A percentile compares a stretch with the other conserved stretches of the same genome.
phyloP scores from a whole-genome alignment of 2,797 vertebrate species.

The Benthosema pterotum region DNA sequence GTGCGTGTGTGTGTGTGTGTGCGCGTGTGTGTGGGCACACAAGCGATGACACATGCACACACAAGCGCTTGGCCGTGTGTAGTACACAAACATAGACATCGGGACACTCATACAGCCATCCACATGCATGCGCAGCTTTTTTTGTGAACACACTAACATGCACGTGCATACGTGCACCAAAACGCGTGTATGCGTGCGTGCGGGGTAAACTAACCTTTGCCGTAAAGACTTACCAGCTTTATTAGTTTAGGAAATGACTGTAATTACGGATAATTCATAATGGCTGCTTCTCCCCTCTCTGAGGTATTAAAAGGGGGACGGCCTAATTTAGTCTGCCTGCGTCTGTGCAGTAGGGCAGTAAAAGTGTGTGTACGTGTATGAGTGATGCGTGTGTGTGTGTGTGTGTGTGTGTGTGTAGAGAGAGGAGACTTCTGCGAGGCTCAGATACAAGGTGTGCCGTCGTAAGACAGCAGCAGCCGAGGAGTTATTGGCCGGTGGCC shows the following conservation, averaged over 20 bases:
- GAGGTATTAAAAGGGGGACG: conserved; percentile 82
- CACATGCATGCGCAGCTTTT: conserved; percentile 3
- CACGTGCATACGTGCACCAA: conserved; percentile 73
- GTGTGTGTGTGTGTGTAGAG: not conserved
- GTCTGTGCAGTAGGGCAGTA: conserved; percentile 82
- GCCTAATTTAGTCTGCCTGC: conserved; percentile 87
- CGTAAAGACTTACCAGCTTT: conserved; percentile 96
- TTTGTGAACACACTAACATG: conserved; percentile 1
- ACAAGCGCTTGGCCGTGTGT: conserved; percentile 1
- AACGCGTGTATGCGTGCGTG: conserved; percentile 79
- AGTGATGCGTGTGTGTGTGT: conserved; percentile 1
- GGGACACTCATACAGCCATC: not conserved
- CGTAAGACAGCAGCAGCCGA: conserved; percentile 43
- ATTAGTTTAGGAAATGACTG: conserved; percentile 97
- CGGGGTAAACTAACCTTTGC: conserved; percentile 94
- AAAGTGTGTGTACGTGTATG: conserved; percentile 39
- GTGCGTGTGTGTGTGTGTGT: too few relatives aligned
- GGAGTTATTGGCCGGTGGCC: conserved; percentile 30
- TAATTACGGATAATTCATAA: conserved; percentile 99
- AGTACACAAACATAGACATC: conserved; percentile 15
- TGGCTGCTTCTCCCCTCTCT: conserved; percentile 88
- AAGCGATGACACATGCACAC: not conserved
- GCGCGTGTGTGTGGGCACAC: not conserved
- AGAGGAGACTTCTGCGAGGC: conserved; percentile 35
- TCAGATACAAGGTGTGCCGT: conserved; percentile 34